Evolutionary conservation across 1,140 invertebrate species (phyloP).

Genomic region (Medauroidea extradentata): DNA sequence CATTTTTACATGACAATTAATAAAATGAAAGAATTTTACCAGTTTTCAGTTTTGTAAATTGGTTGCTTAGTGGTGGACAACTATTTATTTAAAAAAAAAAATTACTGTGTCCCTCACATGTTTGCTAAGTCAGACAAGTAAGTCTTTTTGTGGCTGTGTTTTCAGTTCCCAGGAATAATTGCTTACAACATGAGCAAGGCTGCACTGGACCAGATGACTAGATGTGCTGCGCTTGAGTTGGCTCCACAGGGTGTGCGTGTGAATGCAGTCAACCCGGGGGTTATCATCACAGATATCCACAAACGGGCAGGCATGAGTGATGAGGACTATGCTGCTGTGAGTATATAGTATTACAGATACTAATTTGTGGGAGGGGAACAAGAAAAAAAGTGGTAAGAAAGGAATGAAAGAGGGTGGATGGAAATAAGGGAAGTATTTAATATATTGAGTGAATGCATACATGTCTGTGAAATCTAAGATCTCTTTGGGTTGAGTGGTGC

Average conservation of each 20-base stretch:
- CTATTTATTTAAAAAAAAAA: too few relatives aligned
- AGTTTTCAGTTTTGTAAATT: background rate
- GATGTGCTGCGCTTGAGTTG: slow-evolving; percentile 47
- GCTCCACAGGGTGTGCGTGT: slow-evolving; percentile 46
- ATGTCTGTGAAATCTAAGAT: too few relatives aligned
- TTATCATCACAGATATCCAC: slow-evolving; percentile 57
- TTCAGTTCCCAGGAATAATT: slow-evolving; percentile 27
- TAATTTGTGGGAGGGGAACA: too few relatives aligned
- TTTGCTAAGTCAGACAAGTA: background rate
- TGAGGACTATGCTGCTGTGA: slow-evolving; percentile 48
- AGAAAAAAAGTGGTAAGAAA: too few relatives aligned
- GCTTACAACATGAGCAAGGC: slow-evolving; percentile 57
- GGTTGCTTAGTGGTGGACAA: too few relatives aligned
- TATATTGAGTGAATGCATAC: too few relatives aligned
- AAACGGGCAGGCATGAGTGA: slow-evolving; percentile 54
- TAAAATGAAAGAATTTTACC: background rate
- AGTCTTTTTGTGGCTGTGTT: background rate
- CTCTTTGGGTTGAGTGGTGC: too few relatives aligned
- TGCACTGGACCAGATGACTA: slow-evolving; percentile 58
- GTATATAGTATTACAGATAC: too few relatives aligned
- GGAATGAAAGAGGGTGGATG: too few relatives aligned
- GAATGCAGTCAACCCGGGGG: slow-evolving; percentile 55
- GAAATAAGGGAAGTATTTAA: too few relatives aligned
- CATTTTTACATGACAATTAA: background rate
- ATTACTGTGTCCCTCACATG: background rate